A percentile compares a stretch with the other conserved stretches of the same genome.
These are phyloP conservation scores for Neuroscelio doddi DNA, from an alignment of 2,888 invertebrate species.

Conservation along the genomic window DNA sequence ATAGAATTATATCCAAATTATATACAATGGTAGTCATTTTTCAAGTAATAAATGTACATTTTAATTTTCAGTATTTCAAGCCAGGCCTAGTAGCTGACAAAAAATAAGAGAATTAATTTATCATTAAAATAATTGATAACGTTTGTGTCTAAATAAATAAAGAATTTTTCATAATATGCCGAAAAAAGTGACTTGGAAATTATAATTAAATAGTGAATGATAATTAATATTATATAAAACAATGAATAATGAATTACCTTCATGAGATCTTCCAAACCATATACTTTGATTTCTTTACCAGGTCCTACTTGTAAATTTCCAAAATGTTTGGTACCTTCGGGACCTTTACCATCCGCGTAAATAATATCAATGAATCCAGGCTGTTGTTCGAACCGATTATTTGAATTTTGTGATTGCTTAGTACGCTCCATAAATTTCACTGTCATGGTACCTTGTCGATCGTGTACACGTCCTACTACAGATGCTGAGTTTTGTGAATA, in stretches of 20 bases:
- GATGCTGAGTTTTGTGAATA: constrained; percentile 20
- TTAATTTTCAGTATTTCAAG: too few species aligned
- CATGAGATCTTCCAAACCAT: constrained; percentile 56
- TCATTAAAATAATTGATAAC: too few species aligned
- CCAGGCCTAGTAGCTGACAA: too few species aligned
- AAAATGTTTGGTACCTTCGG: constrained; percentile 54
- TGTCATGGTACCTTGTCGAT: constrained; percentile 35
- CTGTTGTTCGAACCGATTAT: constrained; percentile 17
- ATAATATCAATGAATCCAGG: constrained; percentile 65
- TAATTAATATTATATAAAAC: too few species aligned
- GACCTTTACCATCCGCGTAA: constrained; percentile 56
- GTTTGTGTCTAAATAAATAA: too few species aligned
- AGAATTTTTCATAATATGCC: too few species aligned
- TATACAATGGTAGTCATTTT: too few species aligned
- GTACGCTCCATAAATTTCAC: constrained; percentile 27
- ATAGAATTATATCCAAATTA: too few species aligned
- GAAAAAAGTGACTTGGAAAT: too few species aligned
- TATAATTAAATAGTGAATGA: too few species aligned
- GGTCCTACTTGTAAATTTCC: constrained; percentile 56
- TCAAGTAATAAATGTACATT: too few species aligned
- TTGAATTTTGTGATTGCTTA: constrained; percentile 15
- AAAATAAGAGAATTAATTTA: too few species aligned
- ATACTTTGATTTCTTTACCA: constrained; percentile 51
- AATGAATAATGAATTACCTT: constrained; percentile 54
- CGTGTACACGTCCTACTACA: constrained; percentile 15